Percentiles rank a stretch among this genome's conserved stretches.
Evolutionary conservation across 1,140 invertebrate species (phyloP).

Genomic region (Mamestra configurata): DNA sequence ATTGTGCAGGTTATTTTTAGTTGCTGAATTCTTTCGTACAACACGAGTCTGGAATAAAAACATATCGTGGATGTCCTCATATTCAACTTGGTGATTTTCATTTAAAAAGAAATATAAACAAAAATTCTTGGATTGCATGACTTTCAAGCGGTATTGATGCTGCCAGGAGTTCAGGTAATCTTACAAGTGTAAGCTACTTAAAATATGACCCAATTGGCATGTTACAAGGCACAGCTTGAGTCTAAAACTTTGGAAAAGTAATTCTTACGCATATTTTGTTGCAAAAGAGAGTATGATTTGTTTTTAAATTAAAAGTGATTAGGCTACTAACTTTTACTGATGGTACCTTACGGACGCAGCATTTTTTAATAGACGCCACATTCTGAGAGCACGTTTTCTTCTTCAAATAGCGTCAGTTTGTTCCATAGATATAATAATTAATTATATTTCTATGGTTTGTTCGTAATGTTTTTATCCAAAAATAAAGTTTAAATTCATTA

Average conservation of each 20-base stretch:
- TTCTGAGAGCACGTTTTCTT: too few relatives aligned
- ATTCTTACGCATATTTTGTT: conserved; percentile 20
- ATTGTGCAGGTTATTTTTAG: conserved; percentile 6
- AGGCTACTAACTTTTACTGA: too few relatives aligned
- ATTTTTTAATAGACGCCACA: too few relatives aligned
- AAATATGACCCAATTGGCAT: conserved; percentile 31
- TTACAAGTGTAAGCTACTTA: conserved; percentile 6
- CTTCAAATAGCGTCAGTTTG: too few relatives aligned
- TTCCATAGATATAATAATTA: too few relatives aligned
- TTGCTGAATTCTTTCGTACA: background rate
- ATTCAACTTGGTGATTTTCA: conserved; percentile 2
- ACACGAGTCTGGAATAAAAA: background rate
- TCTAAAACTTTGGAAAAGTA: conserved; percentile 1
- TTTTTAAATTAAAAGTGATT: background rate
- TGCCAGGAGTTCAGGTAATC: conserved; percentile 13
- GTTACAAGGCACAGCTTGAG: conserved; percentile 8
- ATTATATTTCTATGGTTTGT: too few relatives aligned
- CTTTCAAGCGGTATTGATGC: background rate
- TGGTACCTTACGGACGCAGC: too few relatives aligned
- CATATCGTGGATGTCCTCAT: background rate
- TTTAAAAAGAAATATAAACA: conserved; percentile 7
- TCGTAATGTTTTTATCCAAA: too few relatives aligned
- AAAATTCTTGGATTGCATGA: conserved; percentile 9
- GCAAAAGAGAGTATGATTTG: background rate
- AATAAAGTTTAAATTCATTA: too few relatives aligned